These are phyloP conservation scores for Sebastiscus albofasciatus DNA, from an alignment of 2,797 vertebrate genomes.

Conservation along the genomic window DNA sequence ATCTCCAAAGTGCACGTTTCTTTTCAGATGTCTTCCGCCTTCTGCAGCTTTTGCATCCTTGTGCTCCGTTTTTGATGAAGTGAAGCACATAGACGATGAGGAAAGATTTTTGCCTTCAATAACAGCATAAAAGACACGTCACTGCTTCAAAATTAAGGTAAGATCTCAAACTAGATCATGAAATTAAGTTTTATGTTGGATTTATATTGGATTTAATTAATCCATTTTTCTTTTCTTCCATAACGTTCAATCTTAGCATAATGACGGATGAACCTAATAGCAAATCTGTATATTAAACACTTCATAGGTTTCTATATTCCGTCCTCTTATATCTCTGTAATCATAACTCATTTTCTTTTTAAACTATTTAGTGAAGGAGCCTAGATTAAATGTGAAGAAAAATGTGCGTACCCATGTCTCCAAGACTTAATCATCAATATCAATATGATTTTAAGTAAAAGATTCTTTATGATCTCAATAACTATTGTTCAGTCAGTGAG, in stretches of 20 bases:
- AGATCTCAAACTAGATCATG: background rate
- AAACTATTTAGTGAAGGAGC: background rate
- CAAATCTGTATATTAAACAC: background rate
- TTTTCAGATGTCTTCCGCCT: constrained; percentile 60
- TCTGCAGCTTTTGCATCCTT: constrained; percentile 31
- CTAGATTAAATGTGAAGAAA: background rate
- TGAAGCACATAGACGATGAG: constrained; percentile 18
- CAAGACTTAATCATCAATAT: background rate
- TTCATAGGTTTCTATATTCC: background rate
- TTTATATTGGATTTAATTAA: background rate
- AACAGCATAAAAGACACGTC: background rate
- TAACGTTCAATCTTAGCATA: background rate
- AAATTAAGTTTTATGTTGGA: background rate
- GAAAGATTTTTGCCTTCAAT: constrained; percentile 1
- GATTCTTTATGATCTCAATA: background rate
- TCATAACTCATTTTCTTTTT: background rate
- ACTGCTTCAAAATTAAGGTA: constrained; percentile 43
- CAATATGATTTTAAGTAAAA: background rate
- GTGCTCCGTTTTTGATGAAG: constrained; percentile 17
- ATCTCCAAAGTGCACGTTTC: constrained; percentile 35
- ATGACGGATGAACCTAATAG: background rate
- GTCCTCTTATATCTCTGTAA: background rate
- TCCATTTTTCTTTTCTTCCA: background rate
- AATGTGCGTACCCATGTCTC: background rate
- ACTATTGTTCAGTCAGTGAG: fast-evolving